Conservation (phyloP, 2,797 vertebrate genomes). For the Amblyopsis hoosieri region DNA sequence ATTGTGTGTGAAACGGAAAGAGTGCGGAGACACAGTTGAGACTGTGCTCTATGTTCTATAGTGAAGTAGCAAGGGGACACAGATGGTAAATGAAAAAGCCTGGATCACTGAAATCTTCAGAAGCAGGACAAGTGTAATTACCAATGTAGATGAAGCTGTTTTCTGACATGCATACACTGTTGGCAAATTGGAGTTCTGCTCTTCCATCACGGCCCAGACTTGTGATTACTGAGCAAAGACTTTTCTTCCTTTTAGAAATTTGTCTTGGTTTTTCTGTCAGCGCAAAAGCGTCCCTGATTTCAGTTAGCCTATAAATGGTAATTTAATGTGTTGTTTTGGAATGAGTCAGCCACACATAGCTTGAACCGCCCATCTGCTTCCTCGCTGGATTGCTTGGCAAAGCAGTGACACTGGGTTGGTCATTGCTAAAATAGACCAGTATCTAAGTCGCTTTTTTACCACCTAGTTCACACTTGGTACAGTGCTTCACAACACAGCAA, state of each 20-base stretch:
- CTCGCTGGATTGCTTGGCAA: constrained; percentile 46
- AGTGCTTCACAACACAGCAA: constrained; percentile 7
- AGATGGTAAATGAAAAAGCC: constrained; percentile 78
- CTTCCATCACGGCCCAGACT: background rate
- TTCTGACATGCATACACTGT: constrained; percentile 50
- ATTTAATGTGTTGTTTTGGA: constrained; percentile 40
- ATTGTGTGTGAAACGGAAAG: constrained; percentile 78
- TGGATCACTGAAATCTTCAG: constrained; percentile 61
- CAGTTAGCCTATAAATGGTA: constrained; percentile 30
- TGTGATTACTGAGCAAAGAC: constrained; percentile 29
- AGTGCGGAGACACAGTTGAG: constrained; percentile 58
- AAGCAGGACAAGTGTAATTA: constrained; percentile 70
- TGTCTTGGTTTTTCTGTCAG: constrained; percentile 17
- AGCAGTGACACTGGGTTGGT: constrained; percentile 47
- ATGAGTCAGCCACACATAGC: constrained; percentile 57
- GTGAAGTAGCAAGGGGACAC: constrained; percentile 72
- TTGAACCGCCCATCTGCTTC: constrained; percentile 62
- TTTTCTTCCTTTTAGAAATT: background rate
- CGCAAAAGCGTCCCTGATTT: constrained; percentile 15
- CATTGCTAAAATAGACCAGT: constrained; percentile 60
- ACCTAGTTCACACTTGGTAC: constrained; percentile 32
- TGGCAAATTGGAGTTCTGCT: background rate
- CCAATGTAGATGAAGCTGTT: constrained; percentile 64
- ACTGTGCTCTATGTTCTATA: constrained; percentile 57
- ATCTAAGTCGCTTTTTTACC: constrained; percentile 51